A percentile compares a stretch with the other conserved stretches of the same genome.
phyloP scores from a whole-genome alignment of 2,888 invertebrate genomes.

The Caenorhabditis panamensis region DNA sequence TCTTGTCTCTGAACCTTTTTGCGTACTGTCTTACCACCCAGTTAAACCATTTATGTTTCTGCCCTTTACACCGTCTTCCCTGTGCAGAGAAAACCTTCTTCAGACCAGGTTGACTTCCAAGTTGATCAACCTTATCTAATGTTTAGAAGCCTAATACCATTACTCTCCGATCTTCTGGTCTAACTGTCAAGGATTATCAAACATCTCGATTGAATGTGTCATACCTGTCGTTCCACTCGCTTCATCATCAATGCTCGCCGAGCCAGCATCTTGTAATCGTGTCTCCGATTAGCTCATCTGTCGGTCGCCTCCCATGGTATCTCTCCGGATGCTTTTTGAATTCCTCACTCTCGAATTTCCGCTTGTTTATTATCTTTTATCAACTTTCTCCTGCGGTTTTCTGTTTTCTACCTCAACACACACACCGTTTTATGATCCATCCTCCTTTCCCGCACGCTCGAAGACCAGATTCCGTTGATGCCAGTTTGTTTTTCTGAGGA shows the following conservation, averaged over 20 bases:
- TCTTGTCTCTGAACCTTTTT: not conserved
- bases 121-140: too few species aligned
- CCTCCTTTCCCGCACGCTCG: constrained; percentile 10
- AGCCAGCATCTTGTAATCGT: constrained; percentile 5
- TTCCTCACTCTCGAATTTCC: constrained; percentile 12
- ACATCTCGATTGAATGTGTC: too few species aligned
- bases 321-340: constrained; percentile 2
- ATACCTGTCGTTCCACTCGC: not conserved
- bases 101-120: too few species aligned
- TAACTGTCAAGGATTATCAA: too few species aligned
- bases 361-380: constrained; percentile 46
- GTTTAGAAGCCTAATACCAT: too few species aligned
- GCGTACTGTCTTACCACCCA: not conserved
- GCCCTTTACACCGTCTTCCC: not conserved
- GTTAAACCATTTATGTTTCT: not conserved
- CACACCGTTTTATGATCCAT: constrained; percentile 22
- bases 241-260: constrained; percentile 20
- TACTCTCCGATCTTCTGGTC: too few species aligned
- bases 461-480: constrained; percentile 17
- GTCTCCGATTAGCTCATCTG: constrained; percentile 10
- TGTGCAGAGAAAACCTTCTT: too few species aligned
- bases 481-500: constrained; percentile 3
- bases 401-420: constrained; percentile 34
- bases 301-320: not conserved
- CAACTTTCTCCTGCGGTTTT: constrained; percentile 42